Percentiles rank a stretch among this genome's conserved stretches.
phyloP scores from a whole-genome alignment of 2,888 invertebrate species.

The Gandaritis pyraliata region DNA sequence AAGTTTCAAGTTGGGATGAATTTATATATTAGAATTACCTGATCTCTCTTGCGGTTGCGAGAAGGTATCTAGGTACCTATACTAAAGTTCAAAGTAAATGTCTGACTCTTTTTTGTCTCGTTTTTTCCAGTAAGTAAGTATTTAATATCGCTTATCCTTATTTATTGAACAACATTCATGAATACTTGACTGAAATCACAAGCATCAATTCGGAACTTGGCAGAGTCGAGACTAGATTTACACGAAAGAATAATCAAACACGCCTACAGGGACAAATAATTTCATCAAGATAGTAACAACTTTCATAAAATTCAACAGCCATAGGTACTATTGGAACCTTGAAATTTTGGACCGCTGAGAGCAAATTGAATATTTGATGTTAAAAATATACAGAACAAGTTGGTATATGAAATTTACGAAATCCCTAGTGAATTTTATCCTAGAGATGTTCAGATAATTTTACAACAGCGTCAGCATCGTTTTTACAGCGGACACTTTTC shows the following conservation, averaged over 20 bases:
- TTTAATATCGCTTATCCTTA: neutral
- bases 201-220: constrained; percentile 10
- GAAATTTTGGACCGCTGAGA: constrained; percentile 13
- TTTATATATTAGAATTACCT: constrained; percentile 48
- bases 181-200: neutral
- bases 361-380: constrained; percentile 17
- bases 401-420: constrained; percentile 5
- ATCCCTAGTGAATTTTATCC: constrained; percentile 19
- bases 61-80: too few relatives aligned
- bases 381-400: constrained; percentile 13
- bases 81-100: neutral
- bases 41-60: constrained; percentile 40
- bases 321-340: constrained; percentile 18
- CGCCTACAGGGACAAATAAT: constrained; percentile 24
- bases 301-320: constrained; percentile 14
- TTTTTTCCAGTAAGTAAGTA: too few relatives aligned
- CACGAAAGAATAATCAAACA: constrained; percentile 18
- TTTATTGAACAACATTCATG: neutral
- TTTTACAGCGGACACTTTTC: constrained; percentile 4
- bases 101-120: neutral
- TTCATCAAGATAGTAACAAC: constrained; percentile 17
- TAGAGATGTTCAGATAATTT: constrained; percentile 19
- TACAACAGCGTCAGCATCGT: constrained; percentile 23
- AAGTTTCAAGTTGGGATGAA: constrained; percentile 46
- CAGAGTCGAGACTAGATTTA: constrained; percentile 14